Base-by-base conservation (phyloP, 2,888 invertebrate genomes). In the Leistus spinibarbis region DNA sequence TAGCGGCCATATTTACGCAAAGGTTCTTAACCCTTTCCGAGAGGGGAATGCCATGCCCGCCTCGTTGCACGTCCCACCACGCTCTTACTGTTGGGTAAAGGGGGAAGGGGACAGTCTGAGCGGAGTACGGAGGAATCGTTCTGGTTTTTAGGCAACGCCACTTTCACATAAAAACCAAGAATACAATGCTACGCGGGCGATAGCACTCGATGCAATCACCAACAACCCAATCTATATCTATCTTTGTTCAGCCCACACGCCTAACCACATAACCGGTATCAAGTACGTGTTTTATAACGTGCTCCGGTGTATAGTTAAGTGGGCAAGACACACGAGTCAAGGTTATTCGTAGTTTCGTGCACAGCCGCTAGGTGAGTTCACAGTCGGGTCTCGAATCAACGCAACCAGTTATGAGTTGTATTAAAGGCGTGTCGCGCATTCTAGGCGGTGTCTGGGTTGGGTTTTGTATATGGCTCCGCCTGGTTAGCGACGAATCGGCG, bases 291-390 rank as follows among this genome's bases (percentile, higher is more conserved):
- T 40, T 40, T 40, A 40, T 40, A 4, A 13, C 40, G 40, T 40
- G 40, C 40, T 40, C 40, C 16, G 60, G 19, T 20, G n/a, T 22
- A 60, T 60, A 20, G 23, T 23, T 63, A 70, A 70, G 67, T 68
- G 57, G 76, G 76, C 60, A 63, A 79, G 79, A 81, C 81, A 81
- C 81, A 78, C 79, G 79, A 82, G 83, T 83, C 84, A 84, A 84
- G 84, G 84, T 84, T 84, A 84, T 79, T 79, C 80, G 80, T 82
- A 82, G 82, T 83, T 81, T 79, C 83, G 81, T 82, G 80, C 81
- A 82, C 70, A 71, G 79, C 80, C 81, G 79, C 81, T 81, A 84
- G 85, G 80, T 81, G 83, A 78, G 78, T 77, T 79, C 77, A 77
- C 78, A 79, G 78, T 78, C 78, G 84, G 84, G 81, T 82, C 67